Evolutionary conservation across 2,888 invertebrate species (phyloP), one percentile per base, ranked within the genome.

Genomic region (Marasmarcha lunaedactyla): DNA sequence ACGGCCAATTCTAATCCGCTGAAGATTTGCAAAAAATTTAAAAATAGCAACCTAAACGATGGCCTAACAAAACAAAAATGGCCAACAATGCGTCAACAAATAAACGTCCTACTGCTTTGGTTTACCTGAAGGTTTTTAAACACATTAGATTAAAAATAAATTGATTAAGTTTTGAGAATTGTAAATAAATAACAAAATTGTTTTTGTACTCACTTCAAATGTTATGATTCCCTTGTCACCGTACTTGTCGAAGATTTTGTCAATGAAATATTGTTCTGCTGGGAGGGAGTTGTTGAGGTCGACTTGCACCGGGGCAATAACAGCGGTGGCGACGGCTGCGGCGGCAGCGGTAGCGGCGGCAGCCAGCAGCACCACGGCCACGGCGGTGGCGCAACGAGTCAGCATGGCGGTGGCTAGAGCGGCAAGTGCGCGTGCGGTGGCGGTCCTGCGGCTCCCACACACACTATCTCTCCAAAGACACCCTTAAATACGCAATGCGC

Each of bases 211-310:
- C 52, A 85, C 85, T 71, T 87, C 87, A 49, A 85, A 85, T 15
- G 84, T 83, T 53, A 87, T 86, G 45, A 84, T 63, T 37, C 85
- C 86, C 54, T 77, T 74, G 47, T 84, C 69, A 14, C 87, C 87
- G 51, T 87, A 87, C 55, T 87, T 87, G 51, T 76, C 68, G 56
- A 87, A 87, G 53, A 86, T 84, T 56, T 81, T 76, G 48, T 74
- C 66, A 45, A 85, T 77, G 59, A 85, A 85, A 56, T 77, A 85
- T 48, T 69, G 66, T 54, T 84, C 78, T 1, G 81, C 77, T 15
- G 64, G 66, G 26, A 63, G 45, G 1, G 71, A 67, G 51, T 61
- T 67, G 58, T 71, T 70, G 42, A 50, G 38, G 35, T 57, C 54
- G 14, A 14, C 13, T 5, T 36, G 42, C 27, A 39, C 10, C 26